Base-by-base conservation (phyloP, 2,888 invertebrate genomes). In the Dryomyza anilis region DNA sequence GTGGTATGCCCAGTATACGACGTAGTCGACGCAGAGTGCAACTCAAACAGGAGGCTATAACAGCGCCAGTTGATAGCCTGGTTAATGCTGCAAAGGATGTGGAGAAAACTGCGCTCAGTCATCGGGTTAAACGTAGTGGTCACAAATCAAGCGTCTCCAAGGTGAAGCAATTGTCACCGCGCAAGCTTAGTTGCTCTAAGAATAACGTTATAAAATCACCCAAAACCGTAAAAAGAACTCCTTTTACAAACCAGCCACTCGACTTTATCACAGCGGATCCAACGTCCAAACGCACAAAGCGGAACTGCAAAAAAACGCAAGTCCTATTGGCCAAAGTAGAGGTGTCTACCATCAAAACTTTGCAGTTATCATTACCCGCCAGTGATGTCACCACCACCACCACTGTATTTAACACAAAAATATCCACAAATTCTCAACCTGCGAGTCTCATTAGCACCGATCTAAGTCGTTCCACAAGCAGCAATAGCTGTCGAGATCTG, bases 1-100 rank as follows among this genome's bases (percentile, higher is more conserved):
- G 81, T 36, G 81, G 80, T 67, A 81, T 81, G 82, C 81, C 81
- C 46, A 81, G 81, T 71, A 80, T 81, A 45, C 71, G 81, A 8
- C 73, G 81, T 19, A 81, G 82, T 67, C 79, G 81, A 14, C 66
- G 72, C 0, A 71, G 79, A 2, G 66, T 68, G 39, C 66, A 61
- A 52, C 72, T 70, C 27, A 62, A 27, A 63, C 64, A 2, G 69
- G 71, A 27, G 58, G 61, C 33, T 33, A 21, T 12, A 12, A 30
- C 19, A 10, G 16, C 4, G n/a, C 19, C 30, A 16, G 30, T 30
- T 16, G 7, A 30, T 14, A 7, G 52, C n/a, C 21, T 6, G 8
- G 43, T 7, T 52, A 25, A 3, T 27, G 50, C 30, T 3, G 16
- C 23, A 7, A 43, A 25, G n/a, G 43, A 19, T 14, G 14, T 19